Evolutionary conservation across 1,140 invertebrate genomes (phyloP).

Genomic region (Cotesia typhae): DNA sequence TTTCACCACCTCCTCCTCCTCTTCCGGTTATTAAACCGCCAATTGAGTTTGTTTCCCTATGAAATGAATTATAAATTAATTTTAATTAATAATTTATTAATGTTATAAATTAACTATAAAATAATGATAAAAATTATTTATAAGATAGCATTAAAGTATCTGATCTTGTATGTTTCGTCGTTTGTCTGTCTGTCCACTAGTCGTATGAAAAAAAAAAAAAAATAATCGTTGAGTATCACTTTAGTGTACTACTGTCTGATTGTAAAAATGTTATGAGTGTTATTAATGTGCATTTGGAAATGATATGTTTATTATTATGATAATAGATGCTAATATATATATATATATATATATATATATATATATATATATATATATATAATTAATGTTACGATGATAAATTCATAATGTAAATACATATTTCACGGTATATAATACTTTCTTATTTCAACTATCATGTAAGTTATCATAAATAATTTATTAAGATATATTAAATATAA

Average conservation of each 20-base stretch:
- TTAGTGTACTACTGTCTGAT: too few species aligned
- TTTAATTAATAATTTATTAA: neutral
- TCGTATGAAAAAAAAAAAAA: neutral
- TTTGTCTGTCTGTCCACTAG: constrained; percentile 18
- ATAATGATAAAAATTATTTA: neutral
- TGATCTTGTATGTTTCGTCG: constrained; percentile 19
- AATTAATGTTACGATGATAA: constrained; percentile 10
- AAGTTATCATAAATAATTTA: neutral
- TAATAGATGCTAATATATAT: neutral
- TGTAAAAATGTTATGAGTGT: too few species aligned
- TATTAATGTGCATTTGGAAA: constrained; percentile 4
- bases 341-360: neutral
- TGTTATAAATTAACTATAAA: neutral
- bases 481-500: neutral
- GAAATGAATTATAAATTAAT: constrained; percentile 18
- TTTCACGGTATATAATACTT: constrained; percentile 16
- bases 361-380: neutral
- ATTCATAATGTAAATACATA: constrained; percentile 22
- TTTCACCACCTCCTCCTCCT: constrained; percentile 63
- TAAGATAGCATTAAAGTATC: neutral
- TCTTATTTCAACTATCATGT: constrained; percentile 17
- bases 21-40: constrained; percentile 66
- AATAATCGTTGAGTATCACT: neutral
- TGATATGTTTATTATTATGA: constrained; percentile 1
- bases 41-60: constrained; percentile 65